Conservation (phyloP, 2,113 vertebrate species). For the Conger conger region DNA sequence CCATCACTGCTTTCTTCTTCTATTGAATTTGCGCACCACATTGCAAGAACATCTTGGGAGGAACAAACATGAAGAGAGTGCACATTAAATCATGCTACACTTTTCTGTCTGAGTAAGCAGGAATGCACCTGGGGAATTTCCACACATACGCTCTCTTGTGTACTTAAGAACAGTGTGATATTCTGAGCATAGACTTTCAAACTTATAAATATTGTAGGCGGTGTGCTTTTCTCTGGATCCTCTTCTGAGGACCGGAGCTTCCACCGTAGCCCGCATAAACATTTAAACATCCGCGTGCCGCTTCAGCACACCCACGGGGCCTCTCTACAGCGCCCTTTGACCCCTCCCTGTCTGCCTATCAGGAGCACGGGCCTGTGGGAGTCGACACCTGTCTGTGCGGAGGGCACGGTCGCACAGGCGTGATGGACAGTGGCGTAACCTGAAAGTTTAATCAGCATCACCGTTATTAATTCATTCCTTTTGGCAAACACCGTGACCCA, state of each 20-base stretch:
- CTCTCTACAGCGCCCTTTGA: not conserved
- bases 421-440: not conserved
- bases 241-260: not conserved
- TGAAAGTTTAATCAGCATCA: not conserved
- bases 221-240: too few relatives aligned
- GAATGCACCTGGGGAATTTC: not conserved
- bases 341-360: not conserved
- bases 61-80: not conserved
- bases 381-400: too few relatives aligned
- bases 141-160: not conserved
- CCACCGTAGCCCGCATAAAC: not conserved
- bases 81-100: not conserved
- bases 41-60: not conserved
- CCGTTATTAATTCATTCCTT: not conserved
- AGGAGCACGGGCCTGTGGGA: not conserved
- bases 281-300: not conserved
- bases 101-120: not conserved
- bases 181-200: not conserved
- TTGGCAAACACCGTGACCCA: not conserved
- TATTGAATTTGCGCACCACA: too few relatives aligned
- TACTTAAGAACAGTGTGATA: not conserved
- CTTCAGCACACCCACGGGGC: not conserved
- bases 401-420: not conserved
- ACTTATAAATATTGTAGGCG: not conserved
- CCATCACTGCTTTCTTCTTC: too few relatives aligned